A percentile compares a stretch with the other conserved stretches of the same genome.
Conservation (phyloP, 2,888 invertebrate genomes). For the Ceratothoa steindachneri region DNA sequence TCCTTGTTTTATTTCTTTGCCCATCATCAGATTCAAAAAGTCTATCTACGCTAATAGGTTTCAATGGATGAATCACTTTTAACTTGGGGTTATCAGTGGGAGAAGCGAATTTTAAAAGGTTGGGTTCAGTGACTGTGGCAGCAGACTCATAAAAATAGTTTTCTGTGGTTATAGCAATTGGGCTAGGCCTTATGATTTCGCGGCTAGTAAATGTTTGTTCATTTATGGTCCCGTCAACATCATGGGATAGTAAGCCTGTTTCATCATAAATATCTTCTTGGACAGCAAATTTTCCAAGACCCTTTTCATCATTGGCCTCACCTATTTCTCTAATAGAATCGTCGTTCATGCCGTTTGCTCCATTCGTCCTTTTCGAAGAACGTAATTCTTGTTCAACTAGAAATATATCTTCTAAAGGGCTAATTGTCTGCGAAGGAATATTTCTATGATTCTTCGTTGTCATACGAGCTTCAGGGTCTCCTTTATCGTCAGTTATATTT, state of each 20-base stretch:
- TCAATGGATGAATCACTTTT: not conserved
- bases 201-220: not conserved
- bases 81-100: not conserved
- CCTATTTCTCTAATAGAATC: no score
- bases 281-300: not conserved
- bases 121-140: not conserved
- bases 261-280: not conserved
- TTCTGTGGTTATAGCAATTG: not conserved
- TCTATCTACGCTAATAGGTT: not conserved
- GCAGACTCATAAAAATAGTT: not conserved
- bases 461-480: no score
- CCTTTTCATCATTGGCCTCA: no score
- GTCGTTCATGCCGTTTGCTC: no score
- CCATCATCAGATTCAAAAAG: not conserved
- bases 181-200: not conserved
- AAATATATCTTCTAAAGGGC: no score
- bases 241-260: not conserved
- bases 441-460: no score
- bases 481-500: no score
- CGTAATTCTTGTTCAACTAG: no score
- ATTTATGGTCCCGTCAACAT: no score
- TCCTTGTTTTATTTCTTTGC: not conserved
- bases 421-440: no score
- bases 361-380: no score
- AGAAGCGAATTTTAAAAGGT: not conserved